Base-by-base conservation (phyloP, 2,113 vertebrate species). In the Sturnira hondurensis region DNA sequence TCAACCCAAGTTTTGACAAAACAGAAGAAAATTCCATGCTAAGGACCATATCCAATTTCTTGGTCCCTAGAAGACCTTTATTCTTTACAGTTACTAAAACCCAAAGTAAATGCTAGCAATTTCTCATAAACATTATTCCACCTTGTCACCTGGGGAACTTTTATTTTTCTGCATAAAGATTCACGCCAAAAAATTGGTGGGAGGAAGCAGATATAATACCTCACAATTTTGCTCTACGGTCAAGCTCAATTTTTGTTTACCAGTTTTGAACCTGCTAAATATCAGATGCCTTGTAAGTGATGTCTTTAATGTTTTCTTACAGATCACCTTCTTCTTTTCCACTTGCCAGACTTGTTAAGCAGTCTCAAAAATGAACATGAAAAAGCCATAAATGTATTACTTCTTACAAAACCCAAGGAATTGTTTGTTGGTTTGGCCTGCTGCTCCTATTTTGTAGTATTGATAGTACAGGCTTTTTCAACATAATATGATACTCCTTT, bases 341-440 rank as follows among this genome's bases (percentile, higher is more conserved):
- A 45, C 95, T 95, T 95, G 70, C 95, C 92, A 91, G 91, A 95
- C 54, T 93, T 83, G 85, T 5, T 96, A 88, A 82, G 56, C 94
- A 78, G 70, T 36, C 95, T 97, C 96, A 52, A 76, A 97, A 83
- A 83, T 0, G 0, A 93, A 95, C 33, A 82, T 70, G 36, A 96
- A 98, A 86, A 98, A 98, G 98, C 98, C 98, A 98, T 98, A 98
- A 77, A 83, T 95, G 91, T 71, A 80, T 95, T 77, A 77, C 91
- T 80, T 92, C 50, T 97, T 77, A 56, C 56, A 85, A 96, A 74
- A 91, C 83, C 76, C 84, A 93, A 95, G 38, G 83, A 52, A 73
- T 45, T 50, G 38, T 95, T 88, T 92, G 85, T 95, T 94, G 83
- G 20, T 83, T 94, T 89, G 90, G 90, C 76, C 61, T 22, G 87